These are phyloP conservation scores for Hirtodrosophila confusa DNA, from an alignment of 2,888 invertebrate genomes.

Conservation along the genomic window DNA sequence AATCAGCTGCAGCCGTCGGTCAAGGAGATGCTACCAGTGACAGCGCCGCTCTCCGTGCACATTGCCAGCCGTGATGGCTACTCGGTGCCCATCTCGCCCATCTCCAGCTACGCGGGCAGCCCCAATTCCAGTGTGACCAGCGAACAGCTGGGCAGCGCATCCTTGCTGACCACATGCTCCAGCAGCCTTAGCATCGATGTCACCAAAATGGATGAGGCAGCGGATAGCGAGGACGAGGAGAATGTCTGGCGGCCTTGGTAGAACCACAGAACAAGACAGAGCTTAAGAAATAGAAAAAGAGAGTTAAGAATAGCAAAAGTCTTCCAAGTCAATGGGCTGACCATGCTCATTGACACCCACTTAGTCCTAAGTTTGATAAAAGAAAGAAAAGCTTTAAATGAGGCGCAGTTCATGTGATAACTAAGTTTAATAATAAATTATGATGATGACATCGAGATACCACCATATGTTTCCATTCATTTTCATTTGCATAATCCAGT, in stretches of 20 bases:
- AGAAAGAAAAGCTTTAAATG: conserved; percentile 56
- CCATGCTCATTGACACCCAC: conserved; percentile 35
- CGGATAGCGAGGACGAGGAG: conserved; percentile 69
- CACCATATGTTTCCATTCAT: conserved; percentile 23
- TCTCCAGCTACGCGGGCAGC: conserved; percentile 82
- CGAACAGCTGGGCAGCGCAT: conserved; percentile 41
- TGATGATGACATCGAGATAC: conserved; percentile 52
- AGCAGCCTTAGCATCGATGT: conserved; percentile 70
- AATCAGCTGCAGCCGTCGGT: conserved; percentile 85
- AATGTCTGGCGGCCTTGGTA: conserved; percentile 84
- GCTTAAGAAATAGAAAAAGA: conserved; percentile 6
- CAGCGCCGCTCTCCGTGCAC: conserved; percentile 80
- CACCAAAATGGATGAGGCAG: conserved; percentile 56
- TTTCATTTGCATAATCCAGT: not conserved
- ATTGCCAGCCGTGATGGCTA: conserved; percentile 77
- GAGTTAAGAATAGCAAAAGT: conserved; percentile 48
- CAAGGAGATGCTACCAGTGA: conserved; percentile 76
- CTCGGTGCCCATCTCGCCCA: conserved; percentile 82
- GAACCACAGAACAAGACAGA: conserved; percentile 3
- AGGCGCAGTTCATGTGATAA: conserved; percentile 73
- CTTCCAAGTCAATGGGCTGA: conserved; percentile 56
- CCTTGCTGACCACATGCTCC: conserved; percentile 76
- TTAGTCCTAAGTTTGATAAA: conserved; percentile 49
- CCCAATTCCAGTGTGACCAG: conserved; percentile 80
- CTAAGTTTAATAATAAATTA: conserved; percentile 65